Conservation (phyloP, 2,797 vertebrate genomes). For the Morelia viridis region DNA sequence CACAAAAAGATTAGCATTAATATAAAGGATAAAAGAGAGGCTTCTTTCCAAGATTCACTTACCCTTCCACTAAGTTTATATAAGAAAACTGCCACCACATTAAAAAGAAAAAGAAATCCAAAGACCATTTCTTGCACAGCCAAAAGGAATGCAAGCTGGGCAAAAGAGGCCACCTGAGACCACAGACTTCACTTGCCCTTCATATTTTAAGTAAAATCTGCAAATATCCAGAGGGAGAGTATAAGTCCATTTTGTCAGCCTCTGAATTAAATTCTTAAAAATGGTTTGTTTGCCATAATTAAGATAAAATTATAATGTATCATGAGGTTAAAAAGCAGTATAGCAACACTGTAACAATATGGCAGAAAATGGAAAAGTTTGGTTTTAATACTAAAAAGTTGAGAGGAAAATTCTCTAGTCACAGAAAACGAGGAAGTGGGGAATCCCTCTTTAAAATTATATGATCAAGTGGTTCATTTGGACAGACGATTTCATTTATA, state of each 20-base stretch:
- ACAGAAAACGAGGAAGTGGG: background rate
- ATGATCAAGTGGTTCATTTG: background rate
- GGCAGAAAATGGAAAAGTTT: background rate
- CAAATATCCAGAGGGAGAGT: background rate
- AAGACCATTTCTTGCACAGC: background rate
- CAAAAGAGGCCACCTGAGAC: background rate
- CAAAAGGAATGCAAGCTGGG: too few relatives aligned
- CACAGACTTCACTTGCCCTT: background rate
- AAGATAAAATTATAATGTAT: background rate
- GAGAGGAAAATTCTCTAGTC: background rate
- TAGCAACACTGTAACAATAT: background rate
- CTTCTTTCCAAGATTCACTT: background rate
- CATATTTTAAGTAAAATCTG: background rate
- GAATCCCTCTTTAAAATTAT: background rate
- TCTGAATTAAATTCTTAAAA: background rate
- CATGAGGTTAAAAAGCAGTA: background rate
- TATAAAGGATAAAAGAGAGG: background rate
- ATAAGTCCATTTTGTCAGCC: background rate
- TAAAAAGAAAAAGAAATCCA: background rate
- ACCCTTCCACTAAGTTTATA: background rate
- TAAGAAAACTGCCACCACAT: background rate
- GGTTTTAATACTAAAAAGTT: background rate
- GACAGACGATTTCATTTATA: background rate
- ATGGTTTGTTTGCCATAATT: background rate
- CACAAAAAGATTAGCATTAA: background rate